Conservation (phyloP, 2,888 invertebrate species). For the Phrixothrix hirtus region DNA sequence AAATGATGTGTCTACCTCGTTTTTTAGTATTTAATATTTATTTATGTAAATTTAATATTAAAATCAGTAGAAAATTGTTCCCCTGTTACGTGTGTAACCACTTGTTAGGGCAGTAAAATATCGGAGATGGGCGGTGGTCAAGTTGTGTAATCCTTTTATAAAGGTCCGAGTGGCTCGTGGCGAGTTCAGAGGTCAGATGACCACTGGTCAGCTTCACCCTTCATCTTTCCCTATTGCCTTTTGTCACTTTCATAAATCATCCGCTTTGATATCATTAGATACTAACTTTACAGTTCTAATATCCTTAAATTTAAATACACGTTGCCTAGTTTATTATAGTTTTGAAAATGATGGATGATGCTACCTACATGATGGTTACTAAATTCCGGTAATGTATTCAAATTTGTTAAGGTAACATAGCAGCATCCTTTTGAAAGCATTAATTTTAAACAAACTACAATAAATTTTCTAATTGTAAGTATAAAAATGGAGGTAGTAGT, state of each 20-base stretch:
- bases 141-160: constrained; percentile 48
- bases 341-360: constrained; percentile 27
- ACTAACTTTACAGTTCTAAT: constrained; percentile 12
- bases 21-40: not conserved
- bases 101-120: constrained; percentile 32
- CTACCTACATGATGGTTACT: constrained; percentile 5
- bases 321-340: constrained; percentile 23
- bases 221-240: constrained; percentile 34
- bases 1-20: not conserved
- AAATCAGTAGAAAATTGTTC: constrained; percentile 20
- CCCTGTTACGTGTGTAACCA: constrained; percentile 29
- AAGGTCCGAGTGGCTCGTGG: constrained; percentile 47
- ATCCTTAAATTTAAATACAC: constrained; percentile 14
- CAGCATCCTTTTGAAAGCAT: too few relatives aligned
- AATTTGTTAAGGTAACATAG: not conserved
- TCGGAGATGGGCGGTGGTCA: constrained; percentile 30
- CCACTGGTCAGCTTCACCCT: constrained; percentile 43
- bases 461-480: too few relatives aligned
- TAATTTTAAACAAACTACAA: too few relatives aligned
- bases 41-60: constrained; percentile 13
- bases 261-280: constrained; percentile 27
- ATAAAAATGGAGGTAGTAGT: too few relatives aligned
- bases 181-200: constrained; percentile 49
- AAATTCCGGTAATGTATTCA: constrained; percentile 11
- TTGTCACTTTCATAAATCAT: constrained; percentile 42